Conservation (phyloP, 2,888 invertebrate species). For the Dermolepida albohirtum region DNA sequence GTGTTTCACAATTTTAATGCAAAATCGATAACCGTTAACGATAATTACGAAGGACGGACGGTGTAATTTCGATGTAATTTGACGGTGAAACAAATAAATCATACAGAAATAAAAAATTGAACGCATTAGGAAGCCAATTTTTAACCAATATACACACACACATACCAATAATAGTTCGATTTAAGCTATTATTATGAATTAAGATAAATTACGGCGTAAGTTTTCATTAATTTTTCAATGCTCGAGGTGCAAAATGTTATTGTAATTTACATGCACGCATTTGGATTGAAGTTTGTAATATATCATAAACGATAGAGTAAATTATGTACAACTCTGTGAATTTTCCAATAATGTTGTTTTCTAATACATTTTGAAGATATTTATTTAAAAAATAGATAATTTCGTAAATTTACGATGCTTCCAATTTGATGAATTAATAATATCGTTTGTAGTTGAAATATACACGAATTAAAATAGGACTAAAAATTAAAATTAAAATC, state of each 20-base stretch:
- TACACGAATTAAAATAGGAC: too few relatives aligned
- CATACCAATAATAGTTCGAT: conserved; percentile 12
- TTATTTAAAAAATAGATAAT: too few relatives aligned
- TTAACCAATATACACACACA: conserved; percentile 8
- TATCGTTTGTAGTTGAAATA: too few relatives aligned
- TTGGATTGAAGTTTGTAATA: too few relatives aligned
- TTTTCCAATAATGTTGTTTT: too few relatives aligned
- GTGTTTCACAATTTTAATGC: conserved; percentile 25
- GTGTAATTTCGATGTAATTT: conserved; percentile 28
- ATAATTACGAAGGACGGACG: conserved; percentile 24
- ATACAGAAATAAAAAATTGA: conserved; percentile 20
- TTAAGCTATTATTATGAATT: conserved; percentile 14
- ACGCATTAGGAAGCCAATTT: conserved; percentile 26
- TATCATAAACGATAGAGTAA: too few relatives aligned
- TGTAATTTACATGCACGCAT: too few relatives aligned
- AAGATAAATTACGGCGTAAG: conserved; percentile 11
- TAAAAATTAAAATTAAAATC: too few relatives aligned
- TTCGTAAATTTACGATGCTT: too few relatives aligned
- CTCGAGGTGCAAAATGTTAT: background rate
- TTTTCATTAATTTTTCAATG: conserved; percentile 1
- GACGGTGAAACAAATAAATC: conserved; percentile 35
- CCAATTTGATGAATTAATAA: too few relatives aligned
- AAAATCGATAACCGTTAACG: conserved; percentile 29
- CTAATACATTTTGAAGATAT: too few relatives aligned
- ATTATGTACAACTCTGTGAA: too few relatives aligned